Percentiles rank a stretch among this genome's conserved stretches.
Evolutionary conservation across 2,888 invertebrate species (phyloP).

Genomic region (Morpho achilles): DNA sequence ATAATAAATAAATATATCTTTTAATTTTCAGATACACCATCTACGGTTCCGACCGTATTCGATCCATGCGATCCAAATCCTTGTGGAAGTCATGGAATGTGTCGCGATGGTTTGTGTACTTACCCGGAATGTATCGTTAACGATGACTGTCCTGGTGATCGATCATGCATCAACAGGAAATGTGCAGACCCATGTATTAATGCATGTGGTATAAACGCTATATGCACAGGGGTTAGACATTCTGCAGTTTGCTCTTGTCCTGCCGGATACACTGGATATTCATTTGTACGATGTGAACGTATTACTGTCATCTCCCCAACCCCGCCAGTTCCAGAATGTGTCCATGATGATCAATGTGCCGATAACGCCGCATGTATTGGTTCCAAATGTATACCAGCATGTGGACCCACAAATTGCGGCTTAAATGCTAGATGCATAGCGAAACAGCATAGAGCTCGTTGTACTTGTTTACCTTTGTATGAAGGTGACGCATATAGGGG

Average conservation of each 20-base stretch:
- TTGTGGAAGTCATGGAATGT: constrained; percentile 84
- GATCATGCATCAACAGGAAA: constrained; percentile 89
- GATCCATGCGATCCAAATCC: constrained; percentile 86
- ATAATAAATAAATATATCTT: background rate
- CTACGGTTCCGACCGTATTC: constrained; percentile 44
- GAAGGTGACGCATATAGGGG: constrained; percentile 90
- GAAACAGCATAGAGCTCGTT: constrained; percentile 88
- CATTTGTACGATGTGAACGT: constrained; percentile 85
- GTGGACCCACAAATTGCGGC: constrained; percentile 85
- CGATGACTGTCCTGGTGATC: constrained; percentile 90
- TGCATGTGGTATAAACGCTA: constrained; percentile 90
- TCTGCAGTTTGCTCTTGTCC: constrained; percentile 92
- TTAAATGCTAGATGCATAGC: constrained; percentile 88
- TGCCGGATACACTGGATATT: constrained; percentile 85
- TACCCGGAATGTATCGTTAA: constrained; percentile 94
- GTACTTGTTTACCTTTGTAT: constrained; percentile 89
- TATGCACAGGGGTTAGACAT: constrained; percentile 86
- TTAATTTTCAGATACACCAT: constrained; percentile 39
- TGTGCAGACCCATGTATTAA: constrained; percentile 91
- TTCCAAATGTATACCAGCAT: constrained; percentile 86
- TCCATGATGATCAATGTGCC: constrained; percentile 86
- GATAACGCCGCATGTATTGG: constrained; percentile 91
- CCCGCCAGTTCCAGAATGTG: constrained; percentile 86
- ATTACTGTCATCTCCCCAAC: constrained; percentile 45
- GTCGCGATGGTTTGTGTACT: constrained; percentile 81